Percentiles rank a stretch among this genome's conserved stretches.
Evolutionary conservation across 2,113 vertebrate genomes (phyloP).

Genomic region (Cyprinodon variegatus): DNA sequence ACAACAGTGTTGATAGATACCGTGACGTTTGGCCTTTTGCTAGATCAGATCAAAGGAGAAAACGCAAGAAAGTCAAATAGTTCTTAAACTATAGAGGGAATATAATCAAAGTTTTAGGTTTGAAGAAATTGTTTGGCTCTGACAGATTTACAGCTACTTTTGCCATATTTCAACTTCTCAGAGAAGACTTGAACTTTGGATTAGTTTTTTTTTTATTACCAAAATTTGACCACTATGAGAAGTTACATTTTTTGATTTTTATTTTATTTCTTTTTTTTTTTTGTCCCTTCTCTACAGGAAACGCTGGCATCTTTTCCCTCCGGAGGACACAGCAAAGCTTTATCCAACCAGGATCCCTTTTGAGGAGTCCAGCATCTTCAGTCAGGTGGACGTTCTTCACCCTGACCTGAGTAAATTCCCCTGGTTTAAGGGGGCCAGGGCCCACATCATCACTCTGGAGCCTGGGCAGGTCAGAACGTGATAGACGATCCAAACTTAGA

Average conservation of each 20-base stretch:
- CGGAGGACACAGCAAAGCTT: constrained; percentile 86
- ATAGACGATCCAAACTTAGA: not conserved
- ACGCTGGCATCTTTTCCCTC: constrained; percentile 93
- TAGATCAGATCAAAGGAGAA: not conserved
- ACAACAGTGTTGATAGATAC: constrained; percentile 27
- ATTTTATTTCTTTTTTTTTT: too few species aligned
- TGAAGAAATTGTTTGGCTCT: not conserved
- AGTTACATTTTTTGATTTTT: not conserved
- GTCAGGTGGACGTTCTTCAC: constrained; percentile 85
- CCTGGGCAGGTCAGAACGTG: constrained; percentile 89
- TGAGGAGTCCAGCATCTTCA: constrained; percentile 97
- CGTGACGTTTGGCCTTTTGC: constrained; percentile 7
- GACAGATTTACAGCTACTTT: constrained; percentile 1
- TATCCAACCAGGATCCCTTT: constrained; percentile 97
- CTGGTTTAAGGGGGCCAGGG: constrained; percentile 77
- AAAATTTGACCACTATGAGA: not conserved
- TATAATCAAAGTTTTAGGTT: not conserved
- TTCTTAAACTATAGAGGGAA: not conserved
- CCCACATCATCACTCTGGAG: constrained; percentile 83
- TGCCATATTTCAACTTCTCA: not conserved
- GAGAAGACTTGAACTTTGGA: not conserved
- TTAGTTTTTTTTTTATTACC: not conserved
- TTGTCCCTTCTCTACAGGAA: constrained; percentile 79
- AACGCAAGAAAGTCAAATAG: not conserved
- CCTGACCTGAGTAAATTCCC: constrained; percentile 88